Conservation (phyloP, 2,113 vertebrate species). For the Syngnathus scovelli region DNA sequence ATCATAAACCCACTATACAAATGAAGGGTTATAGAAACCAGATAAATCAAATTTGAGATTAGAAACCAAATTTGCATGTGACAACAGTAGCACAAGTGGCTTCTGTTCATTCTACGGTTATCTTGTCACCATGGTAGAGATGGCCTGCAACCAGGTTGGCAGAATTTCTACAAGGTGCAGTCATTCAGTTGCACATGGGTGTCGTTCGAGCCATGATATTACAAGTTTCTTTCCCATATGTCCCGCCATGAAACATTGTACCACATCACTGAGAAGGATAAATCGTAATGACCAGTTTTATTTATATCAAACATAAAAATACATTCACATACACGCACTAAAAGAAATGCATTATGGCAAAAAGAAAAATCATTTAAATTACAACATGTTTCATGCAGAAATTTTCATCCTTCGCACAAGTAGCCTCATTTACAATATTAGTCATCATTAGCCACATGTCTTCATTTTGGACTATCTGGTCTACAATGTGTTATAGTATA, state of each 20-base stretch:
- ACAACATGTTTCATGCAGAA: neutral
- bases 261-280: conserved; percentile 17
- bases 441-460: conserved; percentile 2
- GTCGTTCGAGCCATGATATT: conserved; percentile 5
- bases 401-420: conserved; percentile 20
- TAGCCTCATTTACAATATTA: conserved; percentile 14
- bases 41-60: conserved; percentile 36
- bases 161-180: neutral
- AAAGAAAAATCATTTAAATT: conserved; percentile 9
- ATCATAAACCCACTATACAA: conserved; percentile 41
- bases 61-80: conserved; percentile 51
- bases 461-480: conserved; percentile 14
- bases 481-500: neutral
- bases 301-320: conserved; percentile 32
- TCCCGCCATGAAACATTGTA: neutral
- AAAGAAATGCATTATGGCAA: conserved; percentile 22
- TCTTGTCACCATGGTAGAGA: conserved; percentile 28
- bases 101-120: conserved; percentile 37
- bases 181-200: conserved; percentile 7
- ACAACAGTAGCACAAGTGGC: conserved; percentile 24
- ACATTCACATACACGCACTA: conserved; percentile 28
- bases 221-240: neutral
- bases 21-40: conserved; percentile 14
- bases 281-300: conserved; percentile 45
- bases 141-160: conserved; percentile 22